Percentiles rank a stretch among this genome's conserved stretches.
Evolutionary conservation across 2,888 invertebrate genomes (phyloP).

Genomic region (Eueremaeus valkanovi): DNA sequence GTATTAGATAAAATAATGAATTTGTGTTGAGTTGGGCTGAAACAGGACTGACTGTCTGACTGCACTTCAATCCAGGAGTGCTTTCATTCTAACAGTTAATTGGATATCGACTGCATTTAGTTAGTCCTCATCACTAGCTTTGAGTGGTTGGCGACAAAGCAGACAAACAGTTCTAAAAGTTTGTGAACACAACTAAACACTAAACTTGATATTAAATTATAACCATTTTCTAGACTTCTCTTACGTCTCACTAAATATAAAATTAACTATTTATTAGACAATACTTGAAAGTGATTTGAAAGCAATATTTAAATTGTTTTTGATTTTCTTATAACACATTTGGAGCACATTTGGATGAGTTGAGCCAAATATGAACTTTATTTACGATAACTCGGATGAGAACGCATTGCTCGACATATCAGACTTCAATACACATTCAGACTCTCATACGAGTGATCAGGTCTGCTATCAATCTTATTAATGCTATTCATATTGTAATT

Average conservation of each 20-base stretch:
- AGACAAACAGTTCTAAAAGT: background rate
- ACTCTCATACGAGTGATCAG: no score
- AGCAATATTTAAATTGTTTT: no score
- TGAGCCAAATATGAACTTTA: background rate
- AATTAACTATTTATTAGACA: no score
- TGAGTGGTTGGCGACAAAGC: background rate
- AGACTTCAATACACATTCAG: background rate
- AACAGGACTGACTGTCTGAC: background rate
- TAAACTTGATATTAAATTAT: background rate
- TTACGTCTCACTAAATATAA: no score
- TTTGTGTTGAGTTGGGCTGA: background rate
- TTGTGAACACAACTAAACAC: background rate
- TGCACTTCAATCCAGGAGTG: background rate
- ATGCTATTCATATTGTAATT: no score
- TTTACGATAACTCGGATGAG: background rate
- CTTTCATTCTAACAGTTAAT: background rate
- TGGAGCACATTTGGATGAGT: no score
- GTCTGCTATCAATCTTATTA: no score
- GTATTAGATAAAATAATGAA: background rate
- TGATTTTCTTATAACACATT: no score
- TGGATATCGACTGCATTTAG: conserved; percentile 2
- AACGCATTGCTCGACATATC: conserved; percentile 1
- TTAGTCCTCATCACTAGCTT: background rate
- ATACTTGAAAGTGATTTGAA: background rate
- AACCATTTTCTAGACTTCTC: background rate